Percentiles rank a stretch among this genome's conserved stretches.
These are phyloP conservation scores for Yponomeuta cagnagella DNA, from an alignment of 2,888 invertebrate genomes.

Conservation along the genomic window DNA sequence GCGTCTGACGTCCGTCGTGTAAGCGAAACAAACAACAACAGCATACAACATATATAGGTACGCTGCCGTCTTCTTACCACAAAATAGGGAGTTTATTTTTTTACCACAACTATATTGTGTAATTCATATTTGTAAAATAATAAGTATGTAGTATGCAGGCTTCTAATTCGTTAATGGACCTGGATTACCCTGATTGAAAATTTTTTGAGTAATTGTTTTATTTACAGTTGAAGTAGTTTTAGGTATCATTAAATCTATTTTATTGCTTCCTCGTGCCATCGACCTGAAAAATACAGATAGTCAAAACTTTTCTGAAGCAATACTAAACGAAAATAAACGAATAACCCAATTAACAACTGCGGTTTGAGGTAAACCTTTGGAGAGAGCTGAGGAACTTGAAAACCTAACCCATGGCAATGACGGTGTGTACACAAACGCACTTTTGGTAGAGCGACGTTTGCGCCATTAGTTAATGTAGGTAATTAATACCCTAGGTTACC, in stretches of 20 bases:
- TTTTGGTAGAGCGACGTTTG: conserved; percentile 43
- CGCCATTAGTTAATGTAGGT: conserved; percentile 65
- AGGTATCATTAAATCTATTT: not conserved
- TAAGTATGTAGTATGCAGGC: too few relatives aligned
- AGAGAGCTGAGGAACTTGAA: too few relatives aligned
- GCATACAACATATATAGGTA: not conserved
- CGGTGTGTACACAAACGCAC: conserved; percentile 47
- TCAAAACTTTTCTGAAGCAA: conserved; percentile 2
- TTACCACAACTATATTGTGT: too few relatives aligned
- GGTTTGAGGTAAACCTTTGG: not conserved
- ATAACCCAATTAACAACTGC: conserved; percentile 15
- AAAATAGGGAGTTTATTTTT: too few relatives aligned
- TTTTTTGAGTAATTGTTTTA: not conserved
- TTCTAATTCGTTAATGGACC: too few relatives aligned
- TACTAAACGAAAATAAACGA: not conserved
- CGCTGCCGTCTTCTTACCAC: too few relatives aligned
- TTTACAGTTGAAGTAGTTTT: not conserved
- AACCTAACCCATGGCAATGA: conserved; percentile 25
- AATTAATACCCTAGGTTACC: conserved; percentile 68
- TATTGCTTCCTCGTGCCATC: not conserved
- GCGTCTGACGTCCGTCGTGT: not conserved
- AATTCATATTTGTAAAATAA: too few relatives aligned
- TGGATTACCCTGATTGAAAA: not conserved
- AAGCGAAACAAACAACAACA: not conserved
- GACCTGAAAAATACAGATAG: not conserved